A percentile compares a stretch with the other conserved stretches of the same genome.
Evolutionary conservation across 2,113 vertebrate species (phyloP).

Genomic region (Trinectes maculatus): DNA sequence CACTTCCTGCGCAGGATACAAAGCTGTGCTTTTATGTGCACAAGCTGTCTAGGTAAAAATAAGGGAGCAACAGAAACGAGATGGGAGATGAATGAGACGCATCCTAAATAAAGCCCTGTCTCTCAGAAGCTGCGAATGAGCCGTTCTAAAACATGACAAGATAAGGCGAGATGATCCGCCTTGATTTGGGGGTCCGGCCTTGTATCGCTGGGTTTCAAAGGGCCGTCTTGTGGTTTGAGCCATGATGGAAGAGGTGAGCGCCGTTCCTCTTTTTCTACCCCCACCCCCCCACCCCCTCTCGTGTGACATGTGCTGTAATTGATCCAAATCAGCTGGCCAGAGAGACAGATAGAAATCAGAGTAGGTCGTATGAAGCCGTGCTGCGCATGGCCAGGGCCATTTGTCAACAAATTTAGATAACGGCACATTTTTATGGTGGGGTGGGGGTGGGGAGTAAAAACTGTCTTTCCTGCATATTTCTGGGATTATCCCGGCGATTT

Average conservation of each 20-base stretch:
- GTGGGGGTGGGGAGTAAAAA: too few relatives aligned
- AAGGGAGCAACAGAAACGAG: constrained; percentile 65
- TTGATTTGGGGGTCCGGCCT: constrained; percentile 46
- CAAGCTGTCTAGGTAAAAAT: constrained; percentile 60
- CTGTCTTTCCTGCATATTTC: too few relatives aligned
- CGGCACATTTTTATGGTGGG: constrained; percentile 50
- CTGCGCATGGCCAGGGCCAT: constrained; percentile 40
- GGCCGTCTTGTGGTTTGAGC: constrained; percentile 45
- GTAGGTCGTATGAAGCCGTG: constrained; percentile 45
- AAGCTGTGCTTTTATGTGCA: constrained; percentile 69
- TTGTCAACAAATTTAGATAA: constrained; percentile 60
- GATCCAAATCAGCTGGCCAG: constrained; percentile 46
- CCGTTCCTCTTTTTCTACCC: constrained; percentile 4
- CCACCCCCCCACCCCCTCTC: neutral
- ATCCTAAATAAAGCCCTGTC: constrained; percentile 57
- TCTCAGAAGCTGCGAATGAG: constrained; percentile 72
- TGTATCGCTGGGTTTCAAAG: constrained; percentile 74
- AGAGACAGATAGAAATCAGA: constrained; percentile 54
- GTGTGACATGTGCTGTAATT: constrained; percentile 31
- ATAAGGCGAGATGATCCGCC: constrained; percentile 72
- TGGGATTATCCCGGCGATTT: constrained; percentile 14
- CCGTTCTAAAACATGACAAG: constrained; percentile 73
- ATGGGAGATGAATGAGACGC: constrained; percentile 67
- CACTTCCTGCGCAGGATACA: constrained; percentile 69
- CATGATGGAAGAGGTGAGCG: constrained; percentile 71